A percentile compares a stretch with the other conserved stretches of the same genome.
Conservation (phyloP, 2,888 invertebrate species). For the Gordius sp. region DNA sequence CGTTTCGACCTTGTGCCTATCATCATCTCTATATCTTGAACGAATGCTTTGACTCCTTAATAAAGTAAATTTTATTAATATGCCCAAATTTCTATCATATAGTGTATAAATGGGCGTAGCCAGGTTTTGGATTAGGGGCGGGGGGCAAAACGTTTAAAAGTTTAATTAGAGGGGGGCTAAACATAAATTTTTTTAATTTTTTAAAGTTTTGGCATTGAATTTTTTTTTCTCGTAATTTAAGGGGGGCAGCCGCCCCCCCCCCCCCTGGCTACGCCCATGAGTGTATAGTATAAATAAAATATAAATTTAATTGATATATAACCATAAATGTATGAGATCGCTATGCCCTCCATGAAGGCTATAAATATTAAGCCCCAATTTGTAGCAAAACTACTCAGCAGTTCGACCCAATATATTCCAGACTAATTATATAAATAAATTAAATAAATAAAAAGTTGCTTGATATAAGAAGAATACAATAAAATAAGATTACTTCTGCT, state of each 20-base stretch:
- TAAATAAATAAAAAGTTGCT: background rate
- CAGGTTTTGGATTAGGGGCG: no score
- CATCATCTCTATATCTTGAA: conserved; percentile 19
- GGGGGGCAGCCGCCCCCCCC: no score
- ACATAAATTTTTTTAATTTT: no score
- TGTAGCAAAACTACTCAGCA: conserved; percentile 19
- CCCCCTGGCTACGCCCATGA: no score
- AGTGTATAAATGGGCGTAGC: no score
- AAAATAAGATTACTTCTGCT: background rate
- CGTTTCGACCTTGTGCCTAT: conserved; percentile 15
- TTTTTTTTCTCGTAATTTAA: no score
- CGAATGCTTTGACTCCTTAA: conserved; percentile 18
- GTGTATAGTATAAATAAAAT: background rate
- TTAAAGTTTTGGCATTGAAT: no score
- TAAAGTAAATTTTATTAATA: conserved; percentile 7
- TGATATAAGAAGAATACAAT: conserved; percentile 1
- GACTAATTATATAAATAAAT: conserved; percentile 17
- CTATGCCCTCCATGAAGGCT: conserved; percentile 17
- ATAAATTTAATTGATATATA: background rate
- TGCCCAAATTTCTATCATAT: no score
- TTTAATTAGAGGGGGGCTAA: no score
- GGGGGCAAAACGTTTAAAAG: no score
- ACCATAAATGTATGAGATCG: conserved; percentile 19
- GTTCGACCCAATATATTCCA: conserved; percentile 20
- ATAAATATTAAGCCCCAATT: conserved; percentile 19